Base-by-base conservation (phyloP, 1,140 invertebrate species). In the Drepana arcuata region DNA sequence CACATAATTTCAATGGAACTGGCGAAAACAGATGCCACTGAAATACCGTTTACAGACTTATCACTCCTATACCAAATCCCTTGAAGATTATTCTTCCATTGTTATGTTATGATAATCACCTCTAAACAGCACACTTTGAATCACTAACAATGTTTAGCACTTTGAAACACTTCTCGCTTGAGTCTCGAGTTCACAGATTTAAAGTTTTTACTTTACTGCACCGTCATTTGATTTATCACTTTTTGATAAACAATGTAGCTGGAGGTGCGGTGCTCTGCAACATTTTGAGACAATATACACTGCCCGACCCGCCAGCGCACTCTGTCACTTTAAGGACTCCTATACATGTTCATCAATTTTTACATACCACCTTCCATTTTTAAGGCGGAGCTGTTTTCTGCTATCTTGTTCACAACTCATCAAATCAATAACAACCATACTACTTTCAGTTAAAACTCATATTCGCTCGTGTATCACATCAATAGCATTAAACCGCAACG, bases 281-380 rank as follows among this genome's bases (percentile, higher is more conserved):
- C 52, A 82, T 79, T 78, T 78, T 74, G 62, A 79, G 69, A 79
- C 73, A 79, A 82, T 78, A 78, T 78, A 74, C 73, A 78, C 78
- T 69, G 71, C 56, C 67, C 78, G 56, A 71, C 74, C 72, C 68
- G 73, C 74, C 67, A 74, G 73, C 74, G 62, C 67, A 75, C 73
- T 82, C 74, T 82, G 78, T 82, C 78, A 82, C 74, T 79, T 79
- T 79, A 79, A 79, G 71, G 71, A 82, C 74, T 75, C 60, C 72
- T 74, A 79, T 82, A 79, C 74, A 78, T 78, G 78, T 82, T 77
- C 74, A 82, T 82, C 69, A 82, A 82, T 82, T 82, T 81, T 82
- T 82, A 82, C 78, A 82, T 82, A 79, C 78, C 74, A 82, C 74
- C 78, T 82, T 79, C 78, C 78, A 82, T 82, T 82, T 82, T 82